Evolutionary conservation across 1,140 invertebrate species (phyloP).

Genomic region (Zophobas morio): DNA sequence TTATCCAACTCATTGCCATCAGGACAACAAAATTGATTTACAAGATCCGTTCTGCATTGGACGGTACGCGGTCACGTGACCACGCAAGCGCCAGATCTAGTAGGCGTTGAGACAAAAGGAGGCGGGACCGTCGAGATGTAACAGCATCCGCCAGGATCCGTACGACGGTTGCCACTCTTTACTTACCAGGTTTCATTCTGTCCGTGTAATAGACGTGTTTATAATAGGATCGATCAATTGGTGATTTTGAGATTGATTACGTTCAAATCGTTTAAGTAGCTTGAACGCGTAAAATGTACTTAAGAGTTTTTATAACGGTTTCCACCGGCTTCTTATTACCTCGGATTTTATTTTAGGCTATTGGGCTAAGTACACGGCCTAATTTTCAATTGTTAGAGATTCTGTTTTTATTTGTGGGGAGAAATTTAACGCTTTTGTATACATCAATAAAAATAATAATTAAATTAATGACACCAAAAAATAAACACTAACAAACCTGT

Average conservation of each 20-base stretch:
- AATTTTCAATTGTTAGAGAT: background rate
- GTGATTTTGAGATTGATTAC: constrained; percentile 41
- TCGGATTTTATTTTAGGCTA: constrained; percentile 6
- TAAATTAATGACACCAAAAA: no score
- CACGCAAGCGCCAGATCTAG: constrained; percentile 54
- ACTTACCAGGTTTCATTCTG: constrained; percentile 9
- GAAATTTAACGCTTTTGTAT: no score
- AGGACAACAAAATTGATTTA: constrained; percentile 61
- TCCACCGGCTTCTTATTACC: background rate
- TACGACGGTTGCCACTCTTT: constrained; percentile 28
- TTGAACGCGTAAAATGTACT: constrained; percentile 36
- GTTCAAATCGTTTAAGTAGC: constrained; percentile 33
- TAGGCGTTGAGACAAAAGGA: constrained; percentile 61
- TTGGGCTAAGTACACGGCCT: background rate
- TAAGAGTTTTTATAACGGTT: constrained; percentile 40
- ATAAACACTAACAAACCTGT: no score
- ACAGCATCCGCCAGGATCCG: constrained; percentile 51
- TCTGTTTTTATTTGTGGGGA: no score
- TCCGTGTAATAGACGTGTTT: constrained; percentile 34
- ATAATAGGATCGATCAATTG: constrained; percentile 39
- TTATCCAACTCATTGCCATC: constrained; percentile 48
- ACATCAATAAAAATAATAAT: no score
- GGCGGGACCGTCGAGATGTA: constrained; percentile 50
- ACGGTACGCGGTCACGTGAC: constrained; percentile 51
- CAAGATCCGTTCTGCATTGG: constrained; percentile 55